Base-by-base conservation (phyloP, 2,888 invertebrate genomes). In the Chorisops tibialis region DNA sequence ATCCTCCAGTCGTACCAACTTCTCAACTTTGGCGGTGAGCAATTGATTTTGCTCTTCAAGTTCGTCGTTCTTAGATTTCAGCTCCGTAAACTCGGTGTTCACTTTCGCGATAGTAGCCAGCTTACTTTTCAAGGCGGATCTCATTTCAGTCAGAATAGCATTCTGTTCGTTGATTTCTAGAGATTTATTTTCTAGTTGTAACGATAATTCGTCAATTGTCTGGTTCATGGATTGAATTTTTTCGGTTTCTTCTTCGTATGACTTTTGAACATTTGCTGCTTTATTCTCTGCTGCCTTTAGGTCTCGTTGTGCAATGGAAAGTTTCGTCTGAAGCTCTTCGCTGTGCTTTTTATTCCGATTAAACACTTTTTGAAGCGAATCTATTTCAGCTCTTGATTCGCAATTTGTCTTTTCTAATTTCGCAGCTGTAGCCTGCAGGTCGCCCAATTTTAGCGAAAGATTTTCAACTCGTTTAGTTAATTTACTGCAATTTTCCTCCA, bases 401-500 rank as follows among this genome's bases (percentile, higher is more conserved):
- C 11, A 38, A 48, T 48, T 59, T 4, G 21, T 3, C 16, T 69
- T 70, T 58, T 70, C 71, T 0, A 69, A 51, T 62, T 69, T 71
- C 4, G 67, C 37, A 43, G 66, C 62, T 4, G 60, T 68, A 4
- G 70, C 72, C 45, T 71, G 72, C 1, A 65, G 48, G n/a, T 73
- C 71, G 1, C 71, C 72, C 7, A 72, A 59, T 56, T 69, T 69
- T 0, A 72, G 49, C 4, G 73, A 70, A 22, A 70, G 59, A 50
- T 71, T 72, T 62, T 72, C 71, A 35, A 73, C 63, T 4, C 71
- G 69, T 50, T 70, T 71, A 11, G 61, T 68, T 2, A 67, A 24
- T 38, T 51, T 48, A 1, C 12, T 11, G 16, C 38, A 56, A 18
- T 30, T 22, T 12, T 63, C 61, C 18, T 59, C 61, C 2, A 49